A percentile compares a stretch with the other conserved stretches of the same genome.
Conservation (phyloP, 2,113 vertebrate genomes). For the Daphoenositta chrysoptera region DNA sequence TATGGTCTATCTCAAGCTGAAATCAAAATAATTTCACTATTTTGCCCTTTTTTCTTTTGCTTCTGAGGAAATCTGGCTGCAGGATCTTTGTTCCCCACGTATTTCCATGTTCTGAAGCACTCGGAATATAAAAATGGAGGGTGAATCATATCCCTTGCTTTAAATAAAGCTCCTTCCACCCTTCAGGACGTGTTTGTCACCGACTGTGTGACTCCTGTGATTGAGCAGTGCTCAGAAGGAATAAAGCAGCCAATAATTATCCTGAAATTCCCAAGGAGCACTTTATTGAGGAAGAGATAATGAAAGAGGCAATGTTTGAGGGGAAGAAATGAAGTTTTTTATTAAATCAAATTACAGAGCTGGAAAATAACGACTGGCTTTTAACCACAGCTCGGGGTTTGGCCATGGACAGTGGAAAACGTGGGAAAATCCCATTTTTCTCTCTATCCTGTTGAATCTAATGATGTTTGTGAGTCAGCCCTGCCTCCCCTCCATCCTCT, state of each 20-base stretch:
- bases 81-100: neutral
- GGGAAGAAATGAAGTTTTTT: neutral
- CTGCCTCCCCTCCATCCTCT: neutral
- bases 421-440: neutral
- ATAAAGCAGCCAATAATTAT: slow-evolving; percentile 21
- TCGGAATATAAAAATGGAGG: neutral
- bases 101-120: neutral
- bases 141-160: slow-evolving; percentile 42
- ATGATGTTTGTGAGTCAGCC: neutral
- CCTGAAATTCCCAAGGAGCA: neutral
- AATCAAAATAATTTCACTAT: neutral
- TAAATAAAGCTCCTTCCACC: slow-evolving; percentile 36
- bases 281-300: neutral
- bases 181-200: neutral
- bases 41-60: neutral
- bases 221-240: neutral
- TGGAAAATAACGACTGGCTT: neutral
- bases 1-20: neutral
- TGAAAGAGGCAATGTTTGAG: neutral
- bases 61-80: neutral
- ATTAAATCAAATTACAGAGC: neutral
- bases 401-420: neutral
- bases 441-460: neutral
- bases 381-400: neutral
- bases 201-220: neutral